Conservation (phyloP, 2,113 vertebrate species). For the Stigmatopora nigra region DNA sequence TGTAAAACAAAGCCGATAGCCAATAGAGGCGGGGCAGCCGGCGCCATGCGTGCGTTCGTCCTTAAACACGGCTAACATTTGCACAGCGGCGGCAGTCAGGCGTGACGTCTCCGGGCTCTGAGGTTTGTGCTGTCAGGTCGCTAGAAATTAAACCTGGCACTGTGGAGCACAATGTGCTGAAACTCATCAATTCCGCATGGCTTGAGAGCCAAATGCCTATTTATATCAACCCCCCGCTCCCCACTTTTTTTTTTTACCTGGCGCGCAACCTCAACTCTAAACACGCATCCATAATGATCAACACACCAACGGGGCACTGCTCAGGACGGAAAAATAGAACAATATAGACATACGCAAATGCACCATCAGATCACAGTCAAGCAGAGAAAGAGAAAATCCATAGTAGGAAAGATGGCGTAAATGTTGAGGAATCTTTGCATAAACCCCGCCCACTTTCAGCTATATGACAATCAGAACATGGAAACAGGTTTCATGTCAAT, state of each 20-base stretch:
- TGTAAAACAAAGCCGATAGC: conserved; percentile 38
- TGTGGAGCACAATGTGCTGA: conserved; percentile 68
- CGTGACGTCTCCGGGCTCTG: conserved; percentile 63
- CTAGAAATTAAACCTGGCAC: conserved; percentile 69
- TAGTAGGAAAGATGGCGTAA: conserved; percentile 57
- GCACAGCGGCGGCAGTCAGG: conserved; percentile 66
- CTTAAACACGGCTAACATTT: conserved; percentile 73
- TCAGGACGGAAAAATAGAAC: conserved; percentile 63
- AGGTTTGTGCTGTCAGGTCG: conserved; percentile 67
- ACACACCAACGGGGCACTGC: conserved; percentile 66
- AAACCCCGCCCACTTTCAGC: conserved; percentile 44
- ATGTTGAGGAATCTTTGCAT: conserved; percentile 49
- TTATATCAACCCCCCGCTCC: conserved; percentile 57
- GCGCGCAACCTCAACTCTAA: conserved; percentile 60
- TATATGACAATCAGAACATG: conserved; percentile 22
- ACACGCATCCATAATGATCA: conserved; percentile 66
- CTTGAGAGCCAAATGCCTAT: conserved; percentile 69
- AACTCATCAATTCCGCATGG: conserved; percentile 72
- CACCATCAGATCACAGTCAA: conserved; percentile 50
- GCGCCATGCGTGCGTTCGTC: conserved; percentile 46
- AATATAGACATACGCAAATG: conserved; percentile 30
- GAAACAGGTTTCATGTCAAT: too few species aligned
- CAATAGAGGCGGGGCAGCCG: conserved; percentile 30
- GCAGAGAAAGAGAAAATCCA: conserved; percentile 50
- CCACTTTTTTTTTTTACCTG: conserved; percentile 60